Evolutionary conservation across 2,797 vertebrate species (phyloP).

Genomic region (Xenopus petersii): DNA sequence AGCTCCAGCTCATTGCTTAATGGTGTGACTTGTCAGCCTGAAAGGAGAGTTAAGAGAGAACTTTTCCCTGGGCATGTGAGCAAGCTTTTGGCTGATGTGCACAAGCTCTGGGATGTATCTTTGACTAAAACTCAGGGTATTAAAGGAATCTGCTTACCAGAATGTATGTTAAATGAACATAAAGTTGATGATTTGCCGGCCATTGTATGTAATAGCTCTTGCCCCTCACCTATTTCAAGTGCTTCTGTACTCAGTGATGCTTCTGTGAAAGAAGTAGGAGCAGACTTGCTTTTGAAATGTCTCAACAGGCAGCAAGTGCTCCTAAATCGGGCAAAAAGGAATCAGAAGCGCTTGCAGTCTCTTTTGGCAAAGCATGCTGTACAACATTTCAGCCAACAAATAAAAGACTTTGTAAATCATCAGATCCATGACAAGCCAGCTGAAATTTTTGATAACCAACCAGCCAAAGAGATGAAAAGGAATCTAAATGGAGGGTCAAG

Average conservation of each 20-base stretch:
- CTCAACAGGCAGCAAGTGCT: slow-evolving; percentile 75
- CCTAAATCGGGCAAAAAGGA: slow-evolving; percentile 67
- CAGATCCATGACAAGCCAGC: slow-evolving; percentile 52
- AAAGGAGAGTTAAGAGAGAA: slow-evolving; percentile 61
- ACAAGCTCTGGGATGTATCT: slow-evolving; percentile 58
- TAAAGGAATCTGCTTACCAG: slow-evolving; percentile 60
- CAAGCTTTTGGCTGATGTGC: slow-evolving; percentile 52
- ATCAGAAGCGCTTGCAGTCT: slow-evolving; percentile 77
- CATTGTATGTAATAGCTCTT: slow-evolving; percentile 48
- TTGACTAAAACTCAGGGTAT: slow-evolving; percentile 53
- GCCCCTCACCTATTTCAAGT: slow-evolving; percentile 26
- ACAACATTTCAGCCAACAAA: slow-evolving; percentile 77
- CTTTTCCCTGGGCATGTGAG: slow-evolving; percentile 52
- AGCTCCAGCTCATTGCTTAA: slow-evolving; percentile 55
- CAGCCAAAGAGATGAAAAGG: slow-evolving; percentile 54
- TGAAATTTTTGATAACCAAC: slow-evolving; percentile 53
- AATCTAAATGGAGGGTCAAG: slow-evolving; percentile 49
- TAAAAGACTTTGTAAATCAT: slow-evolving; percentile 73
- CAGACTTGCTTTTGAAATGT: slow-evolving; percentile 67
- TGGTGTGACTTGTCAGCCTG: slow-evolving; percentile 55
- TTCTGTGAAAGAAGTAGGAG: slow-evolving; percentile 60
- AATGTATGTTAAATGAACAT: slow-evolving; percentile 58
- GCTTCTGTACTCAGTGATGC: slow-evolving; percentile 49
- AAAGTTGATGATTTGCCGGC: slow-evolving; percentile 59
- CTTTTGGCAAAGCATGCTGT: slow-evolving; percentile 77